These are phyloP conservation scores for Xyliphius kryptos DNA, from an alignment of 2,113 vertebrate species.

Conservation along the genomic window DNA sequence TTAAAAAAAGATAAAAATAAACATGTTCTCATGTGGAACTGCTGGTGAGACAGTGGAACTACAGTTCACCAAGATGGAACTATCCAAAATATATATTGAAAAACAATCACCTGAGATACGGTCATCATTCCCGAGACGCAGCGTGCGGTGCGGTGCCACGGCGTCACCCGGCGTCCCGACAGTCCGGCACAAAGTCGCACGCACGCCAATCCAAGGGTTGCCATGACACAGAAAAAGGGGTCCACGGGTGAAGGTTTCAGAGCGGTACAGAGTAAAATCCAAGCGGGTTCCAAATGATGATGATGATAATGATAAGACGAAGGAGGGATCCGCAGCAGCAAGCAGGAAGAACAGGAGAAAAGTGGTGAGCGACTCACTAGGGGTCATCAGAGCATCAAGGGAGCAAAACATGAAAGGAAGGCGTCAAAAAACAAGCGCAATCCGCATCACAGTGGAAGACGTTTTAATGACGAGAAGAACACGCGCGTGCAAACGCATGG, in stretches of 20 bases:
- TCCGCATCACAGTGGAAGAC: no score
- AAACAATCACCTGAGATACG: constrained; percentile 57
- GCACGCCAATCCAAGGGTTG: constrained; percentile 48
- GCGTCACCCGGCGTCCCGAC: constrained; percentile 33
- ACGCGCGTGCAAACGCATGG: no score
- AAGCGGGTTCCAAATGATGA: constrained; percentile 1
- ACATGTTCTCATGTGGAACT: no score
- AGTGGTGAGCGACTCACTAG: constrained; percentile 73
- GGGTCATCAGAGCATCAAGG: constrained; percentile 61
- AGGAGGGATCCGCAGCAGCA: constrained; percentile 32
- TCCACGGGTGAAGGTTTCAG: constrained; percentile 19
- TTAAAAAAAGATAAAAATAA: no score
- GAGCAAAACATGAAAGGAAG: constrained; percentile 65
- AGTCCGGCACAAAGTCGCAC: constrained; percentile 48
- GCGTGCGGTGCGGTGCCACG: constrained; percentile 32
- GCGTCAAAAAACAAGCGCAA: constrained; percentile 48
- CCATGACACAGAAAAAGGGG: constrained; percentile 37
- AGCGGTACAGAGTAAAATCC: background rate
- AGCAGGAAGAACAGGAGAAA: constrained; percentile 77
- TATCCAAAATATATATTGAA: no score
- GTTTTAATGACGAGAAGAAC: no score
- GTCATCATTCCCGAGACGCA: constrained; percentile 55
- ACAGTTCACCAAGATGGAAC: no score
- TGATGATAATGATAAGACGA: constrained; percentile 26
- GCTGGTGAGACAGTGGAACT: no score